Conservation (phyloP, 2,113 vertebrate species). For the Phalacrocorax aristotelis region DNA sequence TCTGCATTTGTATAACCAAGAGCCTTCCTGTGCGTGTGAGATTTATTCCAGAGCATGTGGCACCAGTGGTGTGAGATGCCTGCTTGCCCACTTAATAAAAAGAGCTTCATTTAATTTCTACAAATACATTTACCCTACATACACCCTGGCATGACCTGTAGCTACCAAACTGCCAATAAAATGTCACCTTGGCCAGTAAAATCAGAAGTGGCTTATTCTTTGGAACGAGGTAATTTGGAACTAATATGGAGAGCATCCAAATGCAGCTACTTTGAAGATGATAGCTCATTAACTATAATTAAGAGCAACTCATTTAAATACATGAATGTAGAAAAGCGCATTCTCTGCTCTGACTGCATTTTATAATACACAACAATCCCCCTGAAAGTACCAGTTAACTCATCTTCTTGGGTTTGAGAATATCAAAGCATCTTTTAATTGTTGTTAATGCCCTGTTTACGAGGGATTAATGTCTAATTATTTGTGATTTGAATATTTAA, state of each 20-base stretch:
- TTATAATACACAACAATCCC: neutral
- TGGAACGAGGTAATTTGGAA: neutral
- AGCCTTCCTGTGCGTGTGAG: neutral
- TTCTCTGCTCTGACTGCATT: neutral
- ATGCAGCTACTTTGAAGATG: neutral
- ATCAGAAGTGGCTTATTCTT: neutral
- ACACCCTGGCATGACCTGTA: neutral
- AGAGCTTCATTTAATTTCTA: neutral
- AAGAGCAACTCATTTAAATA: slow-evolving; percentile 3
- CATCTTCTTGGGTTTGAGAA: neutral
- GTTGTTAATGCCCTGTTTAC: slow-evolving; percentile 1
- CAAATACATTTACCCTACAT: neutral
- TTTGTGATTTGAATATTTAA: slow-evolving; percentile 33
- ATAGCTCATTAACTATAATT: slow-evolving; percentile 38
- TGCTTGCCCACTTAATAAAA: neutral
- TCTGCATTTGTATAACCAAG: slow-evolving; percentile 39
- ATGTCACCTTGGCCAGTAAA: neutral
- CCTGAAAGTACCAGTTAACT: neutral
- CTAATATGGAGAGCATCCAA: neutral
- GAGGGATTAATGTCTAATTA: slow-evolving; percentile 25
- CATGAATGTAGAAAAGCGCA: neutral
- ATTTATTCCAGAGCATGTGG: neutral
- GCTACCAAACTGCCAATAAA: neutral
- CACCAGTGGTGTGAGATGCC: neutral
- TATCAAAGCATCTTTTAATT: slow-evolving; percentile 26